Evolutionary conservation across 1,140 invertebrate species (phyloP).

Genomic region (Drosophila ananassae): DNA sequence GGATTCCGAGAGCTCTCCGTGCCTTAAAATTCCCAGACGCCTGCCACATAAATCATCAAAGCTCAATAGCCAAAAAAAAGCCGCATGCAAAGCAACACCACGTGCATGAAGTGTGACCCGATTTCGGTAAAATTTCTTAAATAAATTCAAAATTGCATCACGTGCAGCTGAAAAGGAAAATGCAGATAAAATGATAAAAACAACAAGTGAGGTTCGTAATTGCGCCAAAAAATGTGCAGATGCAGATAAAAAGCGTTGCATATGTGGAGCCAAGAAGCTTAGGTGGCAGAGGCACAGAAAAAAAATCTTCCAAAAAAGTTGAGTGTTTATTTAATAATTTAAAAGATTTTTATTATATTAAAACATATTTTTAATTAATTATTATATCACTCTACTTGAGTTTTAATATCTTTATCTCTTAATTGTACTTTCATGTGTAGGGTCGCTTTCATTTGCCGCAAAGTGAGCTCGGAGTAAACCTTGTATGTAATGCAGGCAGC

Average conservation of each 20-base stretch:
- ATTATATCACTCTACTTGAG: too few species aligned
- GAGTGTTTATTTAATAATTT: too few species aligned
- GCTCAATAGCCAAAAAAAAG: constrained; percentile 43
- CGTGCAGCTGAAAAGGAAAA: constrained; percentile 32
- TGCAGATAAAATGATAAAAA: background rate
- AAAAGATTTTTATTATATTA: too few species aligned
- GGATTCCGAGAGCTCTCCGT: constrained; percentile 25
- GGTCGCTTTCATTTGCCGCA: background rate
- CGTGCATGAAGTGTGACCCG: constrained; percentile 67
- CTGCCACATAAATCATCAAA: constrained; percentile 58
- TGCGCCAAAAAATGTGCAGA: constrained; percentile 34
- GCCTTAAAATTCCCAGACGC: constrained; percentile 49
- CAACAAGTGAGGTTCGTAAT: constrained; percentile 45
- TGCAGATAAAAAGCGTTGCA: background rate
- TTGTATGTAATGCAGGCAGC: background rate
- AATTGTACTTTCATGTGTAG: too few species aligned
- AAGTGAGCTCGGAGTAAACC: constrained; percentile 13
- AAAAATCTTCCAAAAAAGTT: background rate
- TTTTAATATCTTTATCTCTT: too few species aligned
- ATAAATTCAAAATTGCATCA: constrained; percentile 56
- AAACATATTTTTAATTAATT: background rate
- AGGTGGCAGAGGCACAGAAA: background rate
- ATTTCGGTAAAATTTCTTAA: constrained; percentile 46
- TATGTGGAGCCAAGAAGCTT: constrained; percentile 2
- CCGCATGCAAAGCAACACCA: constrained; percentile 41